These are phyloP conservation scores for Acinonyx jubatus DNA, from an alignment of 2,113 vertebrate species.

Conservation along the genomic window DNA sequence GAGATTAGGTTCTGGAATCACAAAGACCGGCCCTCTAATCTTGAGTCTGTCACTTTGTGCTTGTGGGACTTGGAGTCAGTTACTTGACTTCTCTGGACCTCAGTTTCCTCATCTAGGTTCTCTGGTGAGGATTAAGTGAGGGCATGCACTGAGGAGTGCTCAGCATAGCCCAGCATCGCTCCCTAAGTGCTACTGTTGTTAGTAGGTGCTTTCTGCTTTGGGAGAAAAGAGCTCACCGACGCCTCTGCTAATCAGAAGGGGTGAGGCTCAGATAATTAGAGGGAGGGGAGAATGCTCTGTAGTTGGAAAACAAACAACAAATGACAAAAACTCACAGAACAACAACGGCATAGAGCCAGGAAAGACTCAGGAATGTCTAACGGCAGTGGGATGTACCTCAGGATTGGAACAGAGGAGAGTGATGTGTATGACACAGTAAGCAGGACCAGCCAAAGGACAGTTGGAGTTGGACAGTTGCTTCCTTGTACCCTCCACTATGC, in stretches of 20 bases:
- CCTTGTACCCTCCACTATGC: accelerated
- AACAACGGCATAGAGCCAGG: neutral
- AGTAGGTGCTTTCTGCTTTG: neutral
- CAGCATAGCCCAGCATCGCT: accelerated
- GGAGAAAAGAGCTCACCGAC: neutral
- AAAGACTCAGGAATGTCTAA: neutral
- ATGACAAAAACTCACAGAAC: neutral
- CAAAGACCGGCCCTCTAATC: neutral
- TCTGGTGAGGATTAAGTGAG: neutral
- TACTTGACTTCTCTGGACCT: neutral
- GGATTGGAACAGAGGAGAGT: neutral
- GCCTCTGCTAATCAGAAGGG: neutral
- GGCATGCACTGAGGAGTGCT: neutral
- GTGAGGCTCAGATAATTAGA: neutral
- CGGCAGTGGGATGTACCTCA: accelerated
- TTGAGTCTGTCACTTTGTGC: neutral
- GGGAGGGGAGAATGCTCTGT: neutral
- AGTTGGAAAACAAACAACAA: neutral
- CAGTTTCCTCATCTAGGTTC: neutral
- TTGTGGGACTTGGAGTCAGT: neutral
- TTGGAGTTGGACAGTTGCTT: accelerated
- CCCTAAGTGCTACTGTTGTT: neutral
- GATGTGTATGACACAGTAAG: neutral
- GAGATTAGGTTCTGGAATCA: neutral
- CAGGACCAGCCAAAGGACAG: neutral